These are phyloP conservation scores for Cryptosula pallasiana DNA, from an alignment of 2,888 invertebrate genomes.

Conservation along the genomic window DNA sequence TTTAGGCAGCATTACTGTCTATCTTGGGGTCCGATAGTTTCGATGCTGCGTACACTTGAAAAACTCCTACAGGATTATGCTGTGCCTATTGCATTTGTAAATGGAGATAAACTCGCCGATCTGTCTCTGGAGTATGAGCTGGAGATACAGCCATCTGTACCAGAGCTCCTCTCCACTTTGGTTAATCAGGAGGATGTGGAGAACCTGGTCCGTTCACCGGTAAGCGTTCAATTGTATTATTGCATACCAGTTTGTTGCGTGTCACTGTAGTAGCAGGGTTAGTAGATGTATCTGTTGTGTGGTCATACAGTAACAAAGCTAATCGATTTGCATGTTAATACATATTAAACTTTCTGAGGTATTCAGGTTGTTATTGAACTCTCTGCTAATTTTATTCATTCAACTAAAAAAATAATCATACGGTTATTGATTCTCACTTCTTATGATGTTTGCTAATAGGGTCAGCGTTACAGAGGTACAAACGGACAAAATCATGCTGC, in stretches of 20 bases:
- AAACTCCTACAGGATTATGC: conserved; percentile 37
- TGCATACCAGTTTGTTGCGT: too few relatives aligned
- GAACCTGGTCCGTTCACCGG: conserved; percentile 43
- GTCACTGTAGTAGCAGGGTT: too few relatives aligned
- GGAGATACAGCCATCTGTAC: conserved; percentile 42
- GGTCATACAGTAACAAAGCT: too few relatives aligned
- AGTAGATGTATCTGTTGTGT: too few relatives aligned
- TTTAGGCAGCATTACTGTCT: conserved; percentile 51
- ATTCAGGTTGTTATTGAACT: too few relatives aligned
- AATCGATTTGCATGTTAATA: too few relatives aligned
- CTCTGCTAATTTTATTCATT: too few relatives aligned
- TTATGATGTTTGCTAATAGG: conserved; percentile 36
- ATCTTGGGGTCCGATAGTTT: conserved; percentile 37
- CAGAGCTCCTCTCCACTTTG: conserved; percentile 44
- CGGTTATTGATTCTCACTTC: too few relatives aligned
- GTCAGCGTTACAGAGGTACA: conserved; percentile 42
- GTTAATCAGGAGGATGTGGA: conserved; percentile 51
- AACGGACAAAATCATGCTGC: conserved; percentile 46
- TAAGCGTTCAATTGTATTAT: conserved; percentile 32
- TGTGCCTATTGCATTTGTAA: conserved; percentile 49
- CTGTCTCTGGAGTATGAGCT: conserved; percentile 48
- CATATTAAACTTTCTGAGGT: too few relatives aligned
- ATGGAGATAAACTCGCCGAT: conserved; percentile 50
- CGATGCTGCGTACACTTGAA: background rate
- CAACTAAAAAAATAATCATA: too few relatives aligned